Conservation (phyloP, 1,140 invertebrate species). For the Penaeus chinensis region DNA sequence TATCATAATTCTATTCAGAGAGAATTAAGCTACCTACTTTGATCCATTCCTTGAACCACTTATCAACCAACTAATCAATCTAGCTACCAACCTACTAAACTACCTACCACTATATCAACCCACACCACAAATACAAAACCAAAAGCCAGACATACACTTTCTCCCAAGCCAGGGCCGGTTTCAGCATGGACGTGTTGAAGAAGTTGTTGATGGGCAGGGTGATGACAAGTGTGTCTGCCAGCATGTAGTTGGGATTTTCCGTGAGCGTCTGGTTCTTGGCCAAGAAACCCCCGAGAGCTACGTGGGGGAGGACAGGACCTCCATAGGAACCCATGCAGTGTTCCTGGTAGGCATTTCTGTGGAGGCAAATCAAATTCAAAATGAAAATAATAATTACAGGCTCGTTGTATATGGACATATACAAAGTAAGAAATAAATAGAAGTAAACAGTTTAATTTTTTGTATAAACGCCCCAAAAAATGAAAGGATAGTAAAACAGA, state of each 20-base stretch:
- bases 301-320: constrained; percentile 90
- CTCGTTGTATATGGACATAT: background rate
- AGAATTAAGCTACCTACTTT: too few species aligned
- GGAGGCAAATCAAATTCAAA: background rate
- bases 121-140: background rate
- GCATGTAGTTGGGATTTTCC: constrained; percentile 73
- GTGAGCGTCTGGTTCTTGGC: constrained; percentile 68
- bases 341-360: constrained; percentile 66
- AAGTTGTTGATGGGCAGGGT: constrained; percentile 93
- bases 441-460: background rate
- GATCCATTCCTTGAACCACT: too few species aligned
- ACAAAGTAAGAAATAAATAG: background rate
- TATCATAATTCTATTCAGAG: too few species aligned
- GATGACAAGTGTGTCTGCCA: constrained; percentile 88
- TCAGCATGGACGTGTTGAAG: constrained; percentile 77
- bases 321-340: constrained; percentile 84
- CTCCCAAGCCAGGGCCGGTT: constrained; percentile 90
- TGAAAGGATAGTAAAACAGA: background rate
- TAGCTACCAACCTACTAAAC: too few species aligned
- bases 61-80: too few species aligned
- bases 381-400: background rate
- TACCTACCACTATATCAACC: background rate
- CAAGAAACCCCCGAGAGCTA: constrained; percentile 92
- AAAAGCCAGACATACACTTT: constrained; percentile 72
- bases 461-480: background rate